Evolutionary conservation across 2,797 vertebrate genomes (phyloP).

Genomic region (Pseudopleuronectes americanus): DNA sequence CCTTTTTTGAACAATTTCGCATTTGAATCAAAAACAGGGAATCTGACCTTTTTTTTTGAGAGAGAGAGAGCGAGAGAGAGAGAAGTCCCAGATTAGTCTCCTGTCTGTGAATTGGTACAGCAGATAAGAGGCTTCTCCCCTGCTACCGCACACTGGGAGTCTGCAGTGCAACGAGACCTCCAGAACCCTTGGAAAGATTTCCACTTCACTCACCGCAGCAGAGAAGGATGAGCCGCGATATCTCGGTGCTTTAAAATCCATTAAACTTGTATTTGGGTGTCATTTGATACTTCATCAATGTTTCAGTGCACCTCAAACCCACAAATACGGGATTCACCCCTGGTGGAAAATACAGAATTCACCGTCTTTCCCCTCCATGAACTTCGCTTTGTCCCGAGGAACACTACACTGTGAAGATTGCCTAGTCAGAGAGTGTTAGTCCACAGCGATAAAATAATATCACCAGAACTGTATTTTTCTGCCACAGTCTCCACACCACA

Average conservation of each 20-base stretch:
- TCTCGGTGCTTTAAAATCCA: slow-evolving; percentile 79
- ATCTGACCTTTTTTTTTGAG: slow-evolving; percentile 39
- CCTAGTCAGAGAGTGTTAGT: slow-evolving; percentile 65
- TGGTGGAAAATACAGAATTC: slow-evolving; percentile 61
- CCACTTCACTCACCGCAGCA: slow-evolving; percentile 79
- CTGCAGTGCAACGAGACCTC: slow-evolving; percentile 75
- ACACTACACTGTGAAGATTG: slow-evolving; percentile 61
- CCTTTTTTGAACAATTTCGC: slow-evolving; percentile 70
- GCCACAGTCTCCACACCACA: slow-evolving; percentile 75
- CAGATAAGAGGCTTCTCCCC: slow-evolving; percentile 76
- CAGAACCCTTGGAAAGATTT: slow-evolving; percentile 79
- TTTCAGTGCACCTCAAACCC: slow-evolving; percentile 80
- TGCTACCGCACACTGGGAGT: slow-evolving; percentile 75
- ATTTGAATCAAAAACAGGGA: slow-evolving; percentile 65
- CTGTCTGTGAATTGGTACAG: slow-evolving; percentile 72
- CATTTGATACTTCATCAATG: slow-evolving; percentile 85
- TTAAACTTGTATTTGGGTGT: slow-evolving; percentile 85
- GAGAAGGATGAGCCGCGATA: slow-evolving; percentile 79
- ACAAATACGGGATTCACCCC: slow-evolving; percentile 73
- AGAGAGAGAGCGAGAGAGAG: too few species aligned
- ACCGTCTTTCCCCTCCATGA: slow-evolving; percentile 61
- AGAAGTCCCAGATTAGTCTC: slow-evolving; percentile 63
- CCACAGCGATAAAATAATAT: slow-evolving; percentile 81
- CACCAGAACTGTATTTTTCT: slow-evolving; percentile 77
- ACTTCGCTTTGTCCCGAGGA: slow-evolving; percentile 66